Evolutionary conservation across 2,113 vertebrate species (phyloP), one percentile per base, ranked within the genome.

Genomic region (Nothobranchius kuhntae): DNA sequence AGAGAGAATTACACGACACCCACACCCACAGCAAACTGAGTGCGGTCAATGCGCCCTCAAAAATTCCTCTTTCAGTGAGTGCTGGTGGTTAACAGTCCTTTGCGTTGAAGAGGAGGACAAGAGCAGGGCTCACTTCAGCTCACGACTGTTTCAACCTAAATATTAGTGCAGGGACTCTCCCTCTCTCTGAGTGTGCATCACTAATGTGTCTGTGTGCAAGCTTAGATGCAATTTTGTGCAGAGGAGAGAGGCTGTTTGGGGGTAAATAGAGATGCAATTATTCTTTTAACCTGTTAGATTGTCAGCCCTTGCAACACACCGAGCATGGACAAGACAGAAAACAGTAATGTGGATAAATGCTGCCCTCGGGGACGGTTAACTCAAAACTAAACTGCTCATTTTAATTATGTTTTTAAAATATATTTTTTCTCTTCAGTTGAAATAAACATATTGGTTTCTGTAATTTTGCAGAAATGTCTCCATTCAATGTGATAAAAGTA

Each of bases 31-130:
- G 59, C 71, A 38, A 48, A 53, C 65, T 38, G 62, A 79, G 88
- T 86, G 84, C 92, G 93, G 95, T 94, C 95, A 95, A 90, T 91
- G 93, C 89, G 88, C 92, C 21, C 21, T 21, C 21, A 21, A 21
- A 21, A 21, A 93, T 94, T 95, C 94, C 95, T 96, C 95, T 96
- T 94, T 93, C 88, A 89, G 93, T 93, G 94, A 98, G 95, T 94
- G 95, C 91, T 93, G 89, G 93, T 94, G 91, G 93, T 93, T 93
- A 93, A 93, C 93, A 91, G 93, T 87, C 92, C 93, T 93, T 90
- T 90, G 92, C 91, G 91, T 84, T 89, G 92, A 91, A 94, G 94
- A 95, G 94, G 92, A 92, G 91, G 81, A 87, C 87, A 90, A 91
- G 81, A 93, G 92, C 92, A 71, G 80, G 93, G 92, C 92, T 93